Evolutionary conservation across 2,113 vertebrate species (phyloP).

Genomic region (Xenus cinereus): DNA sequence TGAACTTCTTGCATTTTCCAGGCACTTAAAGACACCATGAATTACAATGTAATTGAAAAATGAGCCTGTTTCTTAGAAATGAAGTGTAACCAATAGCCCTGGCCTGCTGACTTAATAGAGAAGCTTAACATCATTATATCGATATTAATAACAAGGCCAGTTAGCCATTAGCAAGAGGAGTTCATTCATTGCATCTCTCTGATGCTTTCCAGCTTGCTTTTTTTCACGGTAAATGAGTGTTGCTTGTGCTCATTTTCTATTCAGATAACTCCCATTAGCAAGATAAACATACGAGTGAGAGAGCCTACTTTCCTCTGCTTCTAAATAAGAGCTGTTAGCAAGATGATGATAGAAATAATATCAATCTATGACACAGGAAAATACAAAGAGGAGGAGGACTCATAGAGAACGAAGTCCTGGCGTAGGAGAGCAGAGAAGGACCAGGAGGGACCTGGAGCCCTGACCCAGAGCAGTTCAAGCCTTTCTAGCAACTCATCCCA

Average conservation of each 20-base stretch:
- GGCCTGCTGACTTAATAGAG: conserved; percentile 63
- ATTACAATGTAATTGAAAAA: conserved; percentile 63
- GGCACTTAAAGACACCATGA: conserved; percentile 19
- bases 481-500: neutral
- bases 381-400: neutral
- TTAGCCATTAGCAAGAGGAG: conserved; percentile 22
- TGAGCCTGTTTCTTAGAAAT: conserved; percentile 37
- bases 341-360: neutral
- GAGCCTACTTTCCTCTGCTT: conserved; percentile 9
- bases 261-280: conserved; percentile 29
- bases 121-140: conserved; percentile 60
- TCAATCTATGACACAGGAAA: neutral
- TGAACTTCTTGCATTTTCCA: conserved; percentile 8
- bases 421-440: neutral
- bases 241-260: conserved; percentile 50
- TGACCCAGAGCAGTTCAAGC: neutral
- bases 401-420: neutral
- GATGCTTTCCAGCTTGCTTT: conserved; percentile 58
- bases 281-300: neutral
- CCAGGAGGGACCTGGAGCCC: neutral
- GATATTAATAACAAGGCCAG: conserved; percentile 51
- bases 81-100: conserved; percentile 43
- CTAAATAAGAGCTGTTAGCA: neutral
- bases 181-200: neutral
- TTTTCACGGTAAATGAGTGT: conserved; percentile 40